Percentiles rank a stretch among this genome's conserved stretches.
Evolutionary conservation across 2,797 vertebrate species (phyloP).

Genomic region (Chelon labrosus): DNA sequence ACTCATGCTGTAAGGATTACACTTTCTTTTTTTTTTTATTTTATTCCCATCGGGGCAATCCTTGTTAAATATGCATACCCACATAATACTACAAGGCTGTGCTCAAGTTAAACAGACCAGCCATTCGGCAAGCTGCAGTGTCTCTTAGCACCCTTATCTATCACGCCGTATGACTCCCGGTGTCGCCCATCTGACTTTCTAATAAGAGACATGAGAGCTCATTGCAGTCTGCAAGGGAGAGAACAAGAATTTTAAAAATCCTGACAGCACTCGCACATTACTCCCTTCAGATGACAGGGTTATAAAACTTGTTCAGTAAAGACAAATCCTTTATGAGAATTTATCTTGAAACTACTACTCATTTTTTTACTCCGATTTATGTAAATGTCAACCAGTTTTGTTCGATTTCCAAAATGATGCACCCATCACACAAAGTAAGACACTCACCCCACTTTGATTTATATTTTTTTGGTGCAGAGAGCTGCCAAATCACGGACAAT

Average conservation of each 20-base stretch:
- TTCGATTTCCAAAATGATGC: background rate
- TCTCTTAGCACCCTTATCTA: conserved; percentile 16
- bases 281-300: conserved; percentile 21
- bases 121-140: background rate
- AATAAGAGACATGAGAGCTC: conserved; percentile 28
- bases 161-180: background rate
- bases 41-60: background rate
- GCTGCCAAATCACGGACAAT: background rate
- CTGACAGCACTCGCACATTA: background rate
- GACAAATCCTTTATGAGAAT: conserved; percentile 5
- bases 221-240: background rate
- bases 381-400: background rate
- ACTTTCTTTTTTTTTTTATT: background rate
- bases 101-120: background rate
- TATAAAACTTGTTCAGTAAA: conserved; percentile 1
- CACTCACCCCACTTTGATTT: background rate
- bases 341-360: background rate
- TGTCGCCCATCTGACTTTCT: conserved; percentile 17
- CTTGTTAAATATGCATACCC: conserved; percentile 24
- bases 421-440: background rate
- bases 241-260: conserved; percentile 26
- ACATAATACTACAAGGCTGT: conserved; percentile 9
- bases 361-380: background rate
- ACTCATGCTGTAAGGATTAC: conserved; percentile 6
- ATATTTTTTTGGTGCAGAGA: no score